These are phyloP conservation scores for Chrysopa pallens DNA, from an alignment of 1,140 invertebrate genomes.

Conservation along the genomic window DNA sequence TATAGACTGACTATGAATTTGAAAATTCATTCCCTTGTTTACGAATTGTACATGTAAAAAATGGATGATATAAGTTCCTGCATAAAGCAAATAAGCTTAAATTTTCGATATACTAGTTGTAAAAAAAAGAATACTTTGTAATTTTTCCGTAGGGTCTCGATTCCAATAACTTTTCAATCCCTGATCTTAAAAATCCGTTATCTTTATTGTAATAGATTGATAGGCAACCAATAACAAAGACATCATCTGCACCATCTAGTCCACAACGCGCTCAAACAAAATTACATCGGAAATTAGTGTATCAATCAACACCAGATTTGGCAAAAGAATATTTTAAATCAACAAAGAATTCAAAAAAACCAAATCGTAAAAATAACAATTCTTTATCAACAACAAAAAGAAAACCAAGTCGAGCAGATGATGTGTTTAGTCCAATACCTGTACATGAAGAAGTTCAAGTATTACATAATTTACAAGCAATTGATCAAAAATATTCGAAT, in stretches of 20 bases:
- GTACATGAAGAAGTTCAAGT: slow-evolving; percentile 39
- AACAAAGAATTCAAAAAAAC: background rate
- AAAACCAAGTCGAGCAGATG: slow-evolving; percentile 21
- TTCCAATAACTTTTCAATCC: slow-evolving; percentile 13
- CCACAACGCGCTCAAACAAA: slow-evolving; percentile 4
- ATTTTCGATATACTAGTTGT: no score
- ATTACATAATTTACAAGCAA: slow-evolving; percentile 34
- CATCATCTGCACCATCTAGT: slow-evolving; percentile 7
- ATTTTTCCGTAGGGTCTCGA: no score
- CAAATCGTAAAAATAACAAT: slow-evolving; percentile 1
- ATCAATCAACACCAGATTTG: slow-evolving; percentile 15
- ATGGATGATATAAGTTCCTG: no score
- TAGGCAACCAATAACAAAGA: background rate
- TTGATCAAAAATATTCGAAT: background rate
- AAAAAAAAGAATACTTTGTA: no score
- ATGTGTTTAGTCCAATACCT: slow-evolving; percentile 25
- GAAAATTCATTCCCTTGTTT: no score
- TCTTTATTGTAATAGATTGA: no score
- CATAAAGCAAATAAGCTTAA: no score
- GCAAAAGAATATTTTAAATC: slow-evolving; percentile 1
- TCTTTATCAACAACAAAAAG: slow-evolving; percentile 1
- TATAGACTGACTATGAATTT: no score
- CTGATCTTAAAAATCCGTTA: background rate
- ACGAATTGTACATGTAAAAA: no score
- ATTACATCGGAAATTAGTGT: slow-evolving; percentile 4